Percentiles rank a stretch among this genome's conserved stretches.
Conservation (phyloP, 2,113 vertebrate genomes). For the Phaethornis superciliosus region DNA sequence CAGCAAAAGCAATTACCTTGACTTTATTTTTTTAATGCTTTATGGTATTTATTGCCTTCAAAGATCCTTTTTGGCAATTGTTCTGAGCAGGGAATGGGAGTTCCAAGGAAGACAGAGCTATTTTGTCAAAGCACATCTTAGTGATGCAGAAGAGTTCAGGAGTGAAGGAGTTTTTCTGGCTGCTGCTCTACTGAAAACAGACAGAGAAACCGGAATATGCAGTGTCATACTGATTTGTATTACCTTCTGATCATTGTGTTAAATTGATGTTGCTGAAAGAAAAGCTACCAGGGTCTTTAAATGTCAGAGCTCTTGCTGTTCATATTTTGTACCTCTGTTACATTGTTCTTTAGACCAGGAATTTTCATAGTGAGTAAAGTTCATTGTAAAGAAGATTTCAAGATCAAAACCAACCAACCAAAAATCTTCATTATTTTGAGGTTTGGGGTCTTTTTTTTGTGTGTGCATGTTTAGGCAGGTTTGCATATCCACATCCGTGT, state of each 20-base stretch:
- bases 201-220: not conserved
- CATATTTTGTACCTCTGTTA: not conserved
- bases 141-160: not conserved
- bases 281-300: not conserved
- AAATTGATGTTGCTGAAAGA: not conserved
- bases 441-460: rapidly evolving
- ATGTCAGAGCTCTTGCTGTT: not conserved
- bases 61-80: not conserved
- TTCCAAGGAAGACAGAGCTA: not conserved
- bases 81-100: not conserved
- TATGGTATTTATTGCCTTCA: not conserved
- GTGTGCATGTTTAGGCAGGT: rapidly evolving
- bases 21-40: not conserved
- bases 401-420: not conserved
- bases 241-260: not conserved
- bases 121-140: not conserved
- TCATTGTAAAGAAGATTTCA: not conserved
- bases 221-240: not conserved
- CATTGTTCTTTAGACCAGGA: not conserved
- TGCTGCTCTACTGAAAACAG: not conserved
- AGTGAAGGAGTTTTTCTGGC: not conserved
- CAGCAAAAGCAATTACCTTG: not conserved
- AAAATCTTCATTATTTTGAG: not conserved
- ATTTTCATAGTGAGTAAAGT: not conserved
- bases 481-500: not conserved